A percentile compares a stretch with the other conserved stretches of the same genome.
Evolutionary conservation across 2,797 vertebrate genomes (phyloP).

Genomic region (Coranthus polyacanthus): DNA sequence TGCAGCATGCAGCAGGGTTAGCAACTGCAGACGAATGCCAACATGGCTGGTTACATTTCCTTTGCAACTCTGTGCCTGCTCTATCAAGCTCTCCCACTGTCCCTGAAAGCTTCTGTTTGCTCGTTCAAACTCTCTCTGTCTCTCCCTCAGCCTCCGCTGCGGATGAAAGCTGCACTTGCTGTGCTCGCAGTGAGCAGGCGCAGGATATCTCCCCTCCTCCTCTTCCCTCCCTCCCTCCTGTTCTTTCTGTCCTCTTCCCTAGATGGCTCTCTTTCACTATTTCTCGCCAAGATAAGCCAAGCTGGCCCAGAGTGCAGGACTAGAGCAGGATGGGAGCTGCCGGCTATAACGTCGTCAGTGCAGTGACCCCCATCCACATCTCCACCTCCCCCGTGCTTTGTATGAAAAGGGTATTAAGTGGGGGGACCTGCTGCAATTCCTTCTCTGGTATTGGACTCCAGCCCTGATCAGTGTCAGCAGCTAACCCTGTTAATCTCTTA

Average conservation of each 20-base stretch:
- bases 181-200: conserved; percentile 85
- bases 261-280: conserved; percentile 79
- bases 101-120: conserved; percentile 51
- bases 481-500: conserved; percentile 84
- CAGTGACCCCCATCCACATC: conserved; percentile 39
- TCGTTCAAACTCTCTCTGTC: conserved; percentile 65
- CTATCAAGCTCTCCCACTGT: conserved; percentile 28
- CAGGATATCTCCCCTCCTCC: conserved; percentile 59
- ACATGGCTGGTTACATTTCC: conserved; percentile 21
- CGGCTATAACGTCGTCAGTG: conserved; percentile 41
- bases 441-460: conserved; percentile 64
- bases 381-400: conserved; percentile 4
- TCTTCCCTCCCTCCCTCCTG: conserved; percentile 38
- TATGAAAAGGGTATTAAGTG: conserved; percentile 61
- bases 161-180: conserved; percentile 85
- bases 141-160: conserved; percentile 78
- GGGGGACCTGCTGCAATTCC: conserved; percentile 50
- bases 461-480: conserved; percentile 78
- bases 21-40: conserved; percentile 13
- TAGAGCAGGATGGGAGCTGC: conserved; percentile 41
- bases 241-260: conserved; percentile 72
- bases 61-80: conserved; percentile 25
- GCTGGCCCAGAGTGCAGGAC: conserved; percentile 41
- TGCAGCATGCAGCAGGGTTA: conserved; percentile 37
- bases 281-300: conserved; percentile 61